Evolutionary conservation across 2,797 vertebrate species (phyloP).

Genomic region (Pyrrhura leucotis): DNA sequence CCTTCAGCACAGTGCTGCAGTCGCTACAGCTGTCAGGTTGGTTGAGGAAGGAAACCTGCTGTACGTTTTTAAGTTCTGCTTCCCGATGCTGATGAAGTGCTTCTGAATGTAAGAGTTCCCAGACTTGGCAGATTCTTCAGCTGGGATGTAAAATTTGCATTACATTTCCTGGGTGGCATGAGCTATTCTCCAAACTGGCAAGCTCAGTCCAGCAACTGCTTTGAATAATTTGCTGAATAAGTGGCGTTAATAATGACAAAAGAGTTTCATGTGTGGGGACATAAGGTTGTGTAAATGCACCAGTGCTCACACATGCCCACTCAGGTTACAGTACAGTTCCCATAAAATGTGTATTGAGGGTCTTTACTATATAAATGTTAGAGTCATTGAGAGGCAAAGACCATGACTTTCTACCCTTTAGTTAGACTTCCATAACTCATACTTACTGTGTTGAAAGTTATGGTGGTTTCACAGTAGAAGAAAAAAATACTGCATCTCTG

Average conservation of each 20-base stretch:
- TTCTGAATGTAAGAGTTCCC: not conserved
- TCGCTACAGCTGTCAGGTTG: not conserved
- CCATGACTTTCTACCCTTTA: not conserved
- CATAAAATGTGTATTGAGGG: not conserved
- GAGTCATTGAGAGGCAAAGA: not conserved
- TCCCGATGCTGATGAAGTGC: not conserved
- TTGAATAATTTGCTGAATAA: not conserved
- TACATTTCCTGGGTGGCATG: not conserved
- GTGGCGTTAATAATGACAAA: not conserved
- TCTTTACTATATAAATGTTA: not conserved
- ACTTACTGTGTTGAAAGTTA: not conserved
- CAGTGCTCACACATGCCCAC: fast-evolving
- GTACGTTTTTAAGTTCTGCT: not conserved
- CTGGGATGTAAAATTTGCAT: not conserved
- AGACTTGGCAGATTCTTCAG: not conserved
- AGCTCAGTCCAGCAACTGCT: not conserved
- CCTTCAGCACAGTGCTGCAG: not conserved
- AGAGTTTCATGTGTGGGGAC: not conserved
- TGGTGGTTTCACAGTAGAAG: not conserved
- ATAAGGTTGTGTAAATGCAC: not conserved
- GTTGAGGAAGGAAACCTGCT: not conserved
- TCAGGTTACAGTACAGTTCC: not conserved
- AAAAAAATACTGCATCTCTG: not conserved
- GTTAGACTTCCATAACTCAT: not conserved
- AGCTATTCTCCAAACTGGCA: not conserved